Conservation (phyloP, 1,140 invertebrate species). For the Potamilus streckersoni region DNA sequence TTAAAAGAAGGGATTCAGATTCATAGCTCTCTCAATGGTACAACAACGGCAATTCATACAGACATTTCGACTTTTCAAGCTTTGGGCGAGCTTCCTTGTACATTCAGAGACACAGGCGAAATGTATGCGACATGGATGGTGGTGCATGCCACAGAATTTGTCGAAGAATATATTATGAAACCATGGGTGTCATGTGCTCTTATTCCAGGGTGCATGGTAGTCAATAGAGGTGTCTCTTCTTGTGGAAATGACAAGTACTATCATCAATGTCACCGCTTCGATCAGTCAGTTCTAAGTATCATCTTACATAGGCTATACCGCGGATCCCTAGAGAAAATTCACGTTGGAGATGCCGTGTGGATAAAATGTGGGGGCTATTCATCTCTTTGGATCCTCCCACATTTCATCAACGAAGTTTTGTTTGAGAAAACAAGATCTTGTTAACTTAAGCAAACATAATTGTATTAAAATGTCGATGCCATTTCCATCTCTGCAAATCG, state of each 20-base stretch:
- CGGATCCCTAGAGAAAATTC: neutral
- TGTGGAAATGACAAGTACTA: slow-evolving; percentile 2
- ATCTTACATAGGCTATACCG: neutral
- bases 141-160: neutral
- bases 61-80: slow-evolving; percentile 6
- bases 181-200: slow-evolving; percentile 13
- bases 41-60: slow-evolving; percentile 3
- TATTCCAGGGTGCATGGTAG: slow-evolving; percentile 11
- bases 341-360: no score
- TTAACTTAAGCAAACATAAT: no score
- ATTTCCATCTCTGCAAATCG: no score
- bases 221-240: neutral
- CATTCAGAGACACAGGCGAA: slow-evolving; percentile 6
- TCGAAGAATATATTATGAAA: slow-evolving; percentile 2
- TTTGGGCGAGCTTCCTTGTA: slow-evolving; percentile 3
- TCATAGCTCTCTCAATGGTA: neutral
- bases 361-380: no score
- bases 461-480: no score
- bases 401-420: no score
- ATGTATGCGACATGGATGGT: neutral
- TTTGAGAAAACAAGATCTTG: no score
- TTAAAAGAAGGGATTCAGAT: neutral
- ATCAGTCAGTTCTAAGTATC: slow-evolving; percentile 9
- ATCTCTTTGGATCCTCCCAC: no score
- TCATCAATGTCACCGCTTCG: slow-evolving; percentile 6